Evolutionary conservation across 2,888 invertebrate genomes (phyloP), one percentile per base, ranked within the genome.

Genomic region (Cyrtodaria siliqua): DNA sequence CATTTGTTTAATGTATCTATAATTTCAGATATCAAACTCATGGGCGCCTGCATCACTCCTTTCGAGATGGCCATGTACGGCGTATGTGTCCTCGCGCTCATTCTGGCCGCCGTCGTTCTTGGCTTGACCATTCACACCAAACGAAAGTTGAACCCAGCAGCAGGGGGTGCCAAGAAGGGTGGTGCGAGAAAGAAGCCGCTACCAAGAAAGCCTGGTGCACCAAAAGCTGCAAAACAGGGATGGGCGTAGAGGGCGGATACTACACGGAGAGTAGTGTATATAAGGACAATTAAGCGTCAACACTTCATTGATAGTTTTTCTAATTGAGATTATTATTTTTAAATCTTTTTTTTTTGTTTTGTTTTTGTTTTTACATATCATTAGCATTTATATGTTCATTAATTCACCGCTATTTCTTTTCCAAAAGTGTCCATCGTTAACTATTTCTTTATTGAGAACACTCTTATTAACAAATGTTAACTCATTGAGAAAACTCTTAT

Each of bases 191-290:
- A 40, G 20, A 70, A 47, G 18, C 64, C n/a, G 29, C 52, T 24
- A 16, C 59, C 38, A 20, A 61, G 38, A 29, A 69, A 44, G 2
- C 20, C 8, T 44, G 57, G 55, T 18, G 76, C 55, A 14, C 49
- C 50, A 27, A 78, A 73, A 4, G 83, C 64, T n/a, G 64, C 62
- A 26, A 84, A 83, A 49, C 85, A 67, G 16, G 89, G 87, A 59
- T 90, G 87, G 26, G 75, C 82, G 62, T 74, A 86, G 42, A 52
- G 3, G 16, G 9, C 9, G 8, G 8, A 40, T 14, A 14, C 14
- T 8, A 12, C 40, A 8, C 14, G 40, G 40, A 12, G 40, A n/a
- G n/a, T n/a, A n/a, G n/a, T n/a, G n/a, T n/a, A n/a, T n/a, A n/a
- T n/a, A n/a, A n/a, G n/a, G n/a, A n/a, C n/a, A n/a, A n/a, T n/a